Evolutionary conservation across 2,888 invertebrate genomes (phyloP), one percentile per base, ranked within the genome.

Genomic region (Caenorhabditis sp.): DNA sequence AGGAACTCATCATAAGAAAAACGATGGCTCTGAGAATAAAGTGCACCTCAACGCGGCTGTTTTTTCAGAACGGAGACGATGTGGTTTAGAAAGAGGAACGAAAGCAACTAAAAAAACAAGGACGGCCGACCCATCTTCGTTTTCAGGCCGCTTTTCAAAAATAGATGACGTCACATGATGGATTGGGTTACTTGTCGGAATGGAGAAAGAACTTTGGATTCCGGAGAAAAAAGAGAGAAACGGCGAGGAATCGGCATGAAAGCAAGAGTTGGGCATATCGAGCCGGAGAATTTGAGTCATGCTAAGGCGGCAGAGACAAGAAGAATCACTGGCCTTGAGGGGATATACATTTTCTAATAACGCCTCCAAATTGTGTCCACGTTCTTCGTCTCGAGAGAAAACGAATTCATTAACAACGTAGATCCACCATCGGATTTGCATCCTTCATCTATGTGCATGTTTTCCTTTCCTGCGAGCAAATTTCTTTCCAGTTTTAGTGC

Each of bases 131-230:
- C 35, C 58, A 22, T 37, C 58, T 35, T 56, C 28, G 18, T 32
- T 13, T n/a, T 56, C 28, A 4, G 18, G 18, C 18, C 47, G 47
- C 47, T 61, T 44, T 61, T 60, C 22, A 60, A 69, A 69, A 58
- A 69, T 32, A 69, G 50, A 60, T 69, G 69, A 69, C 69, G 69
- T 69, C 69, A 69, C n/a, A n/a, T 60, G 61, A 47, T 18, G 61
- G 40, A 61, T 61, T 61, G 47, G 61, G 26, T 61, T 61, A 28
- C 61, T 56, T 18, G 56, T 28, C 18, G 35, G 28, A 28, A 28
- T n/a, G 6, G 32, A 18, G 13, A 56, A 13, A 35, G 18, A 47
- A 47, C 18, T 47, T 47, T 47, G 47, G 18, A 47, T 9, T 47
- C n/a, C n/a, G 20, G 18, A n/a, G 47, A 47, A 9, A 40, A 2